phyloP scores from a whole-genome alignment of 2,113 vertebrate genomes.

The Hemichromis elongatus region DNA sequence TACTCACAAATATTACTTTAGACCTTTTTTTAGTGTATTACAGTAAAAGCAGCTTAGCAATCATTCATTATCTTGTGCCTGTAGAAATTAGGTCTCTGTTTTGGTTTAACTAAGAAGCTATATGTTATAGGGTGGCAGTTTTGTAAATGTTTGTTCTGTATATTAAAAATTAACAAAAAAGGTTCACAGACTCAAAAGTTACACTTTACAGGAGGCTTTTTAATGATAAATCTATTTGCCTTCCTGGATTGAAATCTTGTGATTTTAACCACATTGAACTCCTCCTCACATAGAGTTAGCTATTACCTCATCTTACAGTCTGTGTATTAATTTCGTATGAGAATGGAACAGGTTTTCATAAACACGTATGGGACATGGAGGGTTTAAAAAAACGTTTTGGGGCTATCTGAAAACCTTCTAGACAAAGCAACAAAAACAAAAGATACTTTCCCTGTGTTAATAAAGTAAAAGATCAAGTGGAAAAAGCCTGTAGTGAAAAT shows the following conservation, averaged over 20 bases:
- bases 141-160: not conserved
- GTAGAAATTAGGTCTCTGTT: not conserved
- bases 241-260: not conserved
- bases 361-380: not conserved
- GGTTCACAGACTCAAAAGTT: not conserved
- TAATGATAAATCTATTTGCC: not conserved
- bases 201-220: not conserved
- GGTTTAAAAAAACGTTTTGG: not conserved
- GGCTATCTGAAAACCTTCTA: not conserved
- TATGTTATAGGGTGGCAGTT: not conserved
- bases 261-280: not conserved
- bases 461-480: not conserved
- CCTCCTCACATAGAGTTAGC: not conserved
- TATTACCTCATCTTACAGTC: not conserved
- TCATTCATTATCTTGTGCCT: not conserved
- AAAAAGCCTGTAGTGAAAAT: not conserved
- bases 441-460: not conserved
- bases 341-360: not conserved
- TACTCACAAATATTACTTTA: not conserved
- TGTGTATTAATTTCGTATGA: not conserved
- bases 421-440: not conserved
- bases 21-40: not conserved
- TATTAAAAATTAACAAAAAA: not conserved
- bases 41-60: not conserved
- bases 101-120: not conserved